Conservation (phyloP, 1,140 invertebrate genomes). For the Trypoxylus dichotomus region DNA sequence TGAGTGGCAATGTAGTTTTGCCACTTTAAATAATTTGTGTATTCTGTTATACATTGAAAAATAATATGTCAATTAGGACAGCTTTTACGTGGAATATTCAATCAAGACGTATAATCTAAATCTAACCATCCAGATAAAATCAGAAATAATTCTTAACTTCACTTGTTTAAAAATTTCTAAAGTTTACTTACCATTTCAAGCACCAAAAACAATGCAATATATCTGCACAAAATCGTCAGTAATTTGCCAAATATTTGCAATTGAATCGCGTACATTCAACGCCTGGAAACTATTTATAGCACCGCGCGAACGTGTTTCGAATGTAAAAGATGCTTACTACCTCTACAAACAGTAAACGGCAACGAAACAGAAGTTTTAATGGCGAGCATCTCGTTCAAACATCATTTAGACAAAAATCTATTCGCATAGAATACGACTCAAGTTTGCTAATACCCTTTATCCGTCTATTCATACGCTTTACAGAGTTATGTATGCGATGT, state of each 20-base stretch:
- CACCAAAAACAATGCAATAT: not conserved
- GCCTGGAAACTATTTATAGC: not conserved
- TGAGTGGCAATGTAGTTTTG: too few species aligned
- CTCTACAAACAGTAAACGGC: not conserved
- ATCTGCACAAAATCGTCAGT: not conserved
- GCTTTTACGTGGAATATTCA: not conserved
- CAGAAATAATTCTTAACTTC: too few species aligned
- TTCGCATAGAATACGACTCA: not conserved
- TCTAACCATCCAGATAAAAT: not conserved
- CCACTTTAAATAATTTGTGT: too few species aligned
- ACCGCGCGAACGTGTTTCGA: not conserved
- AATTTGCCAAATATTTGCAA: conserved; percentile 4
- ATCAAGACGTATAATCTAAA: not conserved
- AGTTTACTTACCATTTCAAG: not conserved
- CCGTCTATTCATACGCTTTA: not conserved
- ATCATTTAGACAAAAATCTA: not conserved
- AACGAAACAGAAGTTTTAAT: not conserved
- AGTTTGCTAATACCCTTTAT: not conserved
- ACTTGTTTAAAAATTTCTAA: too few species aligned
- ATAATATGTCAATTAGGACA: not conserved
- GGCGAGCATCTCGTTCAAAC: not conserved
- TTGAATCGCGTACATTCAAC: not conserved
- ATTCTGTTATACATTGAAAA: too few species aligned
- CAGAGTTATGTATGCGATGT: not conserved
- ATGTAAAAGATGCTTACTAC: not conserved